These are phyloP conservation scores for Forbesichthys papilliferus DNA, from an alignment of 2,113 vertebrate species.

Conservation along the genomic window DNA sequence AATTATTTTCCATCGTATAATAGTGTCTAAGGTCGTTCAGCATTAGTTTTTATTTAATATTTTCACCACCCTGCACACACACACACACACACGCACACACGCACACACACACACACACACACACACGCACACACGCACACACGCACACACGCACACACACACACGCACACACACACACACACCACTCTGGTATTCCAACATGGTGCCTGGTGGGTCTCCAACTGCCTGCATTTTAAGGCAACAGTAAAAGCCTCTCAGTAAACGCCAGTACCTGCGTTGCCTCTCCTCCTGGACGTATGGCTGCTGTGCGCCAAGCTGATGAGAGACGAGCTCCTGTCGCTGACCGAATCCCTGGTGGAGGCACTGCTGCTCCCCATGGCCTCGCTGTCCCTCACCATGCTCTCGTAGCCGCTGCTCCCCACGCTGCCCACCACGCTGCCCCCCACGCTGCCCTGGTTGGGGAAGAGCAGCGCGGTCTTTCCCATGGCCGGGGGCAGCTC, in stretches of 20 bases:
- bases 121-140: no score
- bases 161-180: background rate
- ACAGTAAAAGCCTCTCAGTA: conserved; percentile 13
- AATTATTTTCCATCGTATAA: no score
- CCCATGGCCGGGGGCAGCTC: conserved; percentile 97
- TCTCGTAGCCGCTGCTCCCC: conserved; percentile 90
- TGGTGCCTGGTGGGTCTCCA: background rate
- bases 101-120: background rate
- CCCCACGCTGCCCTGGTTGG: conserved; percentile 85
- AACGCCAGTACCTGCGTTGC: conserved; percentile 80
- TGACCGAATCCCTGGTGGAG: conserved; percentile 84
- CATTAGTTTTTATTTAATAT: background rate
- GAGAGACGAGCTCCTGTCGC: conserved; percentile 71
- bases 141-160: conserved; percentile 3
- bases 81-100: background rate
- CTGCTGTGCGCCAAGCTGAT: conserved; percentile 71
- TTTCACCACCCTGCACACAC: background rate
- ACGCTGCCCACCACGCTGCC: conserved; percentile 78
- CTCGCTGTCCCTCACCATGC: conserved; percentile 92
- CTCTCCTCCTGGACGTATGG: conserved; percentile 84
- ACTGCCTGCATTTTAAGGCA: background rate
- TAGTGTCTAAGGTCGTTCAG: background rate
- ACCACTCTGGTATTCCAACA: background rate
- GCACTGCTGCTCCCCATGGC: conserved; percentile 83
- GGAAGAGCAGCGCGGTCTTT: conserved; percentile 91